Percentiles rank a stretch among this genome's conserved stretches.
These are phyloP conservation scores for Stenotaenia linearis DNA, from an alignment of 2,888 invertebrate genomes.

Conservation along the genomic window DNA sequence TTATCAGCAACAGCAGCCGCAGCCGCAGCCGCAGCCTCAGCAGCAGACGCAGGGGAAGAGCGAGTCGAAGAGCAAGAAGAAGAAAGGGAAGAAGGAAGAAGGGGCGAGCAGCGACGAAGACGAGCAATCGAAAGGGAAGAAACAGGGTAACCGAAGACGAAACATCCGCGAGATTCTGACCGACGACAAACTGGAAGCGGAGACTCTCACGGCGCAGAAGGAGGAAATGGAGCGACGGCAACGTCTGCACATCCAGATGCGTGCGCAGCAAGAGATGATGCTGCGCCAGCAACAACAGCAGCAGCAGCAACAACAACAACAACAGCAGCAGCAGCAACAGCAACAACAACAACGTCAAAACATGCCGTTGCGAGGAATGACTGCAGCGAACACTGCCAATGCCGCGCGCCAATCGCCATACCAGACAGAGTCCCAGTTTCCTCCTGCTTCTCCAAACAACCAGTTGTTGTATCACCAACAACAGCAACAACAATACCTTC, in stretches of 20 bases:
- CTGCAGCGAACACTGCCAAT: not conserved
- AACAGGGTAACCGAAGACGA: slow-evolving; percentile 52
- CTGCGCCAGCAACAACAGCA: slow-evolving; percentile 29
- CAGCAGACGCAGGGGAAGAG: not conserved
- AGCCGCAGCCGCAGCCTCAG: not conserved
- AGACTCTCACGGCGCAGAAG: slow-evolving; percentile 83
- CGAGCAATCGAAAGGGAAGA: slow-evolving; percentile 39
- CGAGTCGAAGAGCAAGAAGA: slow-evolving; percentile 15
- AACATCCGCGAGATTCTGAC: slow-evolving; percentile 91
- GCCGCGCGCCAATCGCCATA: slow-evolving; percentile 29
- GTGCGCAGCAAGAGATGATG: slow-evolving; percentile 39
- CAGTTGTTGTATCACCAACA: slow-evolving; percentile 26
- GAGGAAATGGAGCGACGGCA: slow-evolving; percentile 73
- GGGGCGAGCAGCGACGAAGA: slow-evolving; percentile 38
- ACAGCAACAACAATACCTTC: slow-evolving; percentile 42
- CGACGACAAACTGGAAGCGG: slow-evolving; percentile 85
- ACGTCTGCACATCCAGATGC: slow-evolving; percentile 47
- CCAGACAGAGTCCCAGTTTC: slow-evolving; percentile 29
- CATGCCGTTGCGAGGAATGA: slow-evolving; percentile 44
- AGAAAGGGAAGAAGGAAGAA: slow-evolving; percentile 38
- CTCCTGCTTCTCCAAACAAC: slow-evolving; percentile 20
- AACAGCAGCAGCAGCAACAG: slow-evolving; percentile 27
- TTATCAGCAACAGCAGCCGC: not conserved
- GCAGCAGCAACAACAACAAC: slow-evolving; percentile 27
- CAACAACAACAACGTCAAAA: slow-evolving; percentile 39